Evolutionary conservation across 2,113 vertebrate species (phyloP).

Genomic region (Paramisgurnus dabryanus): DNA sequence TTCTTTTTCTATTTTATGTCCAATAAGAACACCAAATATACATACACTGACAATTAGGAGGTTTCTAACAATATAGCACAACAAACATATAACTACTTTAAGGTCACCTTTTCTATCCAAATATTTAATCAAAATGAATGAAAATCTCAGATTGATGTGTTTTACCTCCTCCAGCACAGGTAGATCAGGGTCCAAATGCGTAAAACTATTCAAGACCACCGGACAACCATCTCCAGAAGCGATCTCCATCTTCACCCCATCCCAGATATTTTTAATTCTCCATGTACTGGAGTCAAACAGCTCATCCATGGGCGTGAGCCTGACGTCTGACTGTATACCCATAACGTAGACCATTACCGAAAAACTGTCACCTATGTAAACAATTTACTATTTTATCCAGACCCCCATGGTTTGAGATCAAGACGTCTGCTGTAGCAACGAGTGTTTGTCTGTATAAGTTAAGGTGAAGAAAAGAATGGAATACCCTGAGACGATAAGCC

Average conservation of each 20-base stretch:
- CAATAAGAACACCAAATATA: no score
- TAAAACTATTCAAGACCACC: slow-evolving; percentile 92
- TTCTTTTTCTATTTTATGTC: not conserved
- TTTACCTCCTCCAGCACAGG: slow-evolving; percentile 80
- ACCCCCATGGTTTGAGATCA: not conserved
- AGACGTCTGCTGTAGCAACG: not conserved
- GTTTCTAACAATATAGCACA: no score
- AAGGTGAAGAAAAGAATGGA: not conserved
- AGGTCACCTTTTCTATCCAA: no score
- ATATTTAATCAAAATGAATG: no score
- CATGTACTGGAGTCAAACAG: slow-evolving; percentile 87
- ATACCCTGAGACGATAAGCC: not conserved
- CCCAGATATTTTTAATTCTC: slow-evolving; percentile 86
- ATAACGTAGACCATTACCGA: slow-evolving; percentile 62
- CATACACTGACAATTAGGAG: no score
- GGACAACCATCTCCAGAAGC: slow-evolving; percentile 77
- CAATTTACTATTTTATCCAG: not conserved
- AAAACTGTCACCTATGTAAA: slow-evolving; percentile 1
- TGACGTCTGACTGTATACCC: slow-evolving; percentile 68
- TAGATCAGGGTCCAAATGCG: slow-evolving; percentile 89
- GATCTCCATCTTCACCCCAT: slow-evolving; percentile 88
- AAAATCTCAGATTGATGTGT: not conserved
- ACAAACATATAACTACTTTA: no score
- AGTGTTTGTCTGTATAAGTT: not conserved
- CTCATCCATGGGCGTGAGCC: slow-evolving; percentile 70